Percentiles rank a stretch among this genome's conserved stretches.
Evolutionary conservation across 2,888 invertebrate species (phyloP).

Genomic region (Chrysolina americana): DNA sequence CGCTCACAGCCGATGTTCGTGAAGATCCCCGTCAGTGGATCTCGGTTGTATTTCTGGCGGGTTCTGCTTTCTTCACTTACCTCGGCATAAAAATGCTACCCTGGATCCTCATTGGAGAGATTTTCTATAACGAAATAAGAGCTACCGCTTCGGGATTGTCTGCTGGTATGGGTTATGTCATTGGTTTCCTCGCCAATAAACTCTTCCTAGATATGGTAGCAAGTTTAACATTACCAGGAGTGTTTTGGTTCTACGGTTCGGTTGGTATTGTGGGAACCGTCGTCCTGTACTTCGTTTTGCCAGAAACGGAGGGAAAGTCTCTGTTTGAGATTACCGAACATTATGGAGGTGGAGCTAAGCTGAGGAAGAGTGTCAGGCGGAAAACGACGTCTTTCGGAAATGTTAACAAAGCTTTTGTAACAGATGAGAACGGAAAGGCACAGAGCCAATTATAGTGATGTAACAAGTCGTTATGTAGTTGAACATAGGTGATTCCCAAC

Average conservation of each 20-base stretch:
- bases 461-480: background rate
- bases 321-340: constrained; percentile 81
- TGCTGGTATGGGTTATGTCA: constrained; percentile 82
- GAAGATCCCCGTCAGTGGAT: constrained; percentile 72
- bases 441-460: constrained; percentile 30
- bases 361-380: constrained; percentile 70
- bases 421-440: constrained; percentile 28
- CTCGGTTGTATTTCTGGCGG: constrained; percentile 77
- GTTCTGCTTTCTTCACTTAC: constrained; percentile 80
- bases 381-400: constrained; percentile 54
- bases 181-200: constrained; percentile 84
- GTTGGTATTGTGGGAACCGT: constrained; percentile 77
- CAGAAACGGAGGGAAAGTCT: constrained; percentile 87
- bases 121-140: constrained; percentile 79
- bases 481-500: background rate
- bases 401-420: constrained; percentile 40
- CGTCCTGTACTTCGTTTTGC: constrained; percentile 78
- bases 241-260: constrained; percentile 79
- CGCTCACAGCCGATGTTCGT: background rate
- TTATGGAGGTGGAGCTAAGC: constrained; percentile 74
- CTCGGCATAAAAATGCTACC: constrained; percentile 80
- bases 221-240: constrained; percentile 78
- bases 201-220: constrained; percentile 78
- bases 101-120: constrained; percentile 87
- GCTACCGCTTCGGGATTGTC: constrained; percentile 82